Conservation (phyloP, 2,113 vertebrate species). For the Zosterops lateralis region DNA sequence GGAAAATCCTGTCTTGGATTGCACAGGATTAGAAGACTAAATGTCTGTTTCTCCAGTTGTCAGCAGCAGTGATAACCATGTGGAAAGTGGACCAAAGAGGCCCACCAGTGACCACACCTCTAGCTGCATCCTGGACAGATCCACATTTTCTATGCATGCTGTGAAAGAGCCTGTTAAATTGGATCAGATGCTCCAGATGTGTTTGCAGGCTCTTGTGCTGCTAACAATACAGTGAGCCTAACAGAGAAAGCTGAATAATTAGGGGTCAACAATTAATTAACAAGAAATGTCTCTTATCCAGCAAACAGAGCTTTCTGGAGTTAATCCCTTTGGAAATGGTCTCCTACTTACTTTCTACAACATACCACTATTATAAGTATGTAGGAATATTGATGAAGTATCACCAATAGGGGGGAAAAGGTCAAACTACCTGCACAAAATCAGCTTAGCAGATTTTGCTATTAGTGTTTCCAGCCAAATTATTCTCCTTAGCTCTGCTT, state of each 20-base stretch:
- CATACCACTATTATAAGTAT: neutral
- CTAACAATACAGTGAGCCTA: neutral
- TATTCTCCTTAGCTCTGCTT: neutral
- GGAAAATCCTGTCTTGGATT: neutral
- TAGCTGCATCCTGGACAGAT: neutral
- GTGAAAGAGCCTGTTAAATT: neutral
- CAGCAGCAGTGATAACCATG: neutral
- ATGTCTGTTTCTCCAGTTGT: neutral
- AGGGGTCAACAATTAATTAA: neutral
- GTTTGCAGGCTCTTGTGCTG: neutral
- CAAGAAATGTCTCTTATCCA: neutral
- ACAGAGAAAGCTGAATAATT: neutral
- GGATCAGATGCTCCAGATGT: neutral
- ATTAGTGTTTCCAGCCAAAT: constrained; percentile 3
- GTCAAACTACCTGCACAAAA: neutral
- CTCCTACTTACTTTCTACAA: neutral
- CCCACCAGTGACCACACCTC: neutral
- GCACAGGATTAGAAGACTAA: neutral
- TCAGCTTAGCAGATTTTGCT: neutral
- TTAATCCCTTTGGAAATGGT: neutral
- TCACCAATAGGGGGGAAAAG: neutral
- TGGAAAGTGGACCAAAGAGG: neutral
- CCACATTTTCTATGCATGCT: neutral
- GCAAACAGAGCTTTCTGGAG: neutral
- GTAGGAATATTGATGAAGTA: neutral